These are phyloP conservation scores for Caenorhabditis remanei DNA, from an alignment of 1,140 invertebrate species.

Conservation along the genomic window DNA sequence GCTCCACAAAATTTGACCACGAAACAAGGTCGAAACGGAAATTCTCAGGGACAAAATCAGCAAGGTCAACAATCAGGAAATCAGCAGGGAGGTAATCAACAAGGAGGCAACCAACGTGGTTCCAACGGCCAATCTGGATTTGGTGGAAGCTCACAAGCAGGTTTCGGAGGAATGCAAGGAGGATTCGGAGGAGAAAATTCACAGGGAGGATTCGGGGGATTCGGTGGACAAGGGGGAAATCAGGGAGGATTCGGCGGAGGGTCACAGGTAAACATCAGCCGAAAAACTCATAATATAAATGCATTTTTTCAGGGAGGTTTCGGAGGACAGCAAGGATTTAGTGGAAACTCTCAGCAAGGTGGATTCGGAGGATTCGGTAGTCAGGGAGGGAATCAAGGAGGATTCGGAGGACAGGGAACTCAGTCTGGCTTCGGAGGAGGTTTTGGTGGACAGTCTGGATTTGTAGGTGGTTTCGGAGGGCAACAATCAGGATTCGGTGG, in stretches of 20 bases:
- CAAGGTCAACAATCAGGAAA: not conserved
- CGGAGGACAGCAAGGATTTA: not conserved
- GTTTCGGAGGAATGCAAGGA: not conserved
- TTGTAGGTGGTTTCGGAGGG: not conserved
- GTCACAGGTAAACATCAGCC: not conserved
- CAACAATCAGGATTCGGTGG: conserved; percentile 4
- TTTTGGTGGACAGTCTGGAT: not conserved
- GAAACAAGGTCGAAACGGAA: not conserved
- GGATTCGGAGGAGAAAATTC: conserved; percentile 5
- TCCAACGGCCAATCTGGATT: not conserved
- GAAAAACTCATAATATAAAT: too few relatives aligned
- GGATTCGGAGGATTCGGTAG: conserved; percentile 4
- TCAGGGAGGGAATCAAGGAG: not conserved
- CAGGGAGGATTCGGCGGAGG: not conserved
- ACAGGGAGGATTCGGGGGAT: not conserved
- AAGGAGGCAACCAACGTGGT: not conserved
- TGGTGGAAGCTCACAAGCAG: not conserved
- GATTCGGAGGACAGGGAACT: conserved; percentile 11
- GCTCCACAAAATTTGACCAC: conserved; percentile 12
- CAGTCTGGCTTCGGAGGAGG: not conserved
- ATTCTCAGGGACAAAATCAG: not conserved
- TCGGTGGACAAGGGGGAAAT: not conserved
- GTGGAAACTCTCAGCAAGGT: not conserved
- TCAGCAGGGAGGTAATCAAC: conserved; percentile 1
- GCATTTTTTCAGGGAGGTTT: not conserved